These are phyloP conservation scores for Rhodeus uyekii DNA, from an alignment of 2,797 vertebrate genomes.

Conservation along the genomic window DNA sequence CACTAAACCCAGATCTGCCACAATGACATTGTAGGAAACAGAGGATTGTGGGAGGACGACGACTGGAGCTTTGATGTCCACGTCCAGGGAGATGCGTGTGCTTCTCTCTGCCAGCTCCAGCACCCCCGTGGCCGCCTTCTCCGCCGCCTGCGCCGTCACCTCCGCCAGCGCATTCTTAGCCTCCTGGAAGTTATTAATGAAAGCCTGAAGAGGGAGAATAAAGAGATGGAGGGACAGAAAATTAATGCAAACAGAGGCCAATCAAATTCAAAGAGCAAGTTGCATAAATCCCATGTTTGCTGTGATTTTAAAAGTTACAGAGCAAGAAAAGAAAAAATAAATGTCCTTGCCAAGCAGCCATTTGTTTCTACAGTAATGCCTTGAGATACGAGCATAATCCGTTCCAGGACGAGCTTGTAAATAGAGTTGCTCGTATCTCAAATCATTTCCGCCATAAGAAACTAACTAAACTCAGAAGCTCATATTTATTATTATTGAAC, in stretches of 20 bases:
- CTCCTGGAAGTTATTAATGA: constrained; percentile 94
- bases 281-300: neutral
- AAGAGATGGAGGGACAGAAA: neutral
- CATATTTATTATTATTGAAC: too few relatives aligned
- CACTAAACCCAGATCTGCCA: constrained; percentile 92
- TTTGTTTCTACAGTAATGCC: too few relatives aligned
- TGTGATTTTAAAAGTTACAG: neutral
- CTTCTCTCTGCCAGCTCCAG: constrained; percentile 90
- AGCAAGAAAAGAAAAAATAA: neutral
- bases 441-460: too few relatives aligned
- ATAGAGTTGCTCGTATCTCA: too few relatives aligned
- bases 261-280: neutral
- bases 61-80: constrained; percentile 94
- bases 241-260: neutral
- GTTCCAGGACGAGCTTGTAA: too few relatives aligned
- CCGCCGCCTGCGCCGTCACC: constrained; percentile 93
- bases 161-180: constrained; percentile 93
- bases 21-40: constrained; percentile 87
- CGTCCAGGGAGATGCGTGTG: constrained; percentile 84
- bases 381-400: too few relatives aligned
- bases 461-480: too few relatives aligned
- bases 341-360: neutral
- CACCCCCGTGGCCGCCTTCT: constrained; percentile 92
- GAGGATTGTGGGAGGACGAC: constrained; percentile 94
- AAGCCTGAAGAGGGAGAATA: constrained; percentile 73